These are phyloP conservation scores for Hyles lineata DNA, from an alignment of 2,888 invertebrate species.

Conservation along the genomic window DNA sequence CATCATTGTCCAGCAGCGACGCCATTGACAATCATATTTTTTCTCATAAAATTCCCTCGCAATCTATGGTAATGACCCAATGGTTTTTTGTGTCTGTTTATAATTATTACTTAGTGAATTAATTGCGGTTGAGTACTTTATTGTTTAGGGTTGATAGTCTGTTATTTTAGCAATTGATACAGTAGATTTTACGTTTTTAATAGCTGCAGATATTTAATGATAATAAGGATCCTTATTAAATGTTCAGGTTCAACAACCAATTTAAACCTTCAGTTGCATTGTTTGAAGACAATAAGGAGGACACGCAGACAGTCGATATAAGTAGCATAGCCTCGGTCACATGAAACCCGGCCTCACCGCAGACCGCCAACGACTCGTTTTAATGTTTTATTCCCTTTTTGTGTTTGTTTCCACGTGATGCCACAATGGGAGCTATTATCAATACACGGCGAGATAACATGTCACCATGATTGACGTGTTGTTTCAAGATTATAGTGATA, in stretches of 20 bases:
- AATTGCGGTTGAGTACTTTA: neutral
- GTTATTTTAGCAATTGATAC: neutral
- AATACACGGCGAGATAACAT: constrained; percentile 42
- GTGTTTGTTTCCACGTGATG: constrained; percentile 53
- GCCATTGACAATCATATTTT: constrained; percentile 19
- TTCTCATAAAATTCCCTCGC: constrained; percentile 14
- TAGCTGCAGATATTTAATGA: neutral
- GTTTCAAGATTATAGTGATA: constrained; percentile 61
- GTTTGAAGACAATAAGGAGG: neutral
- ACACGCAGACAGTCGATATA: neutral
- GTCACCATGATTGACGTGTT: constrained; percentile 74
- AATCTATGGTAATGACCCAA: constrained; percentile 11
- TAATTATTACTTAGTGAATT: neutral
- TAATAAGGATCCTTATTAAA: neutral
- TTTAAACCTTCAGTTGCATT: neutral
- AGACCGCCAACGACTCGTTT: constrained; percentile 1
- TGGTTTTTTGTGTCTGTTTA: constrained; percentile 14
- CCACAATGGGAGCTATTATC: constrained; percentile 49
- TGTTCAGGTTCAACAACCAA: neutral
- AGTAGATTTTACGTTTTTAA: too few relatives aligned
- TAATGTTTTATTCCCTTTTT: constrained; percentile 24
- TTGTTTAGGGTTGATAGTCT: neutral
- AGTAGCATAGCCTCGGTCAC: constrained; percentile 21
- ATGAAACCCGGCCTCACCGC: constrained; percentile 5
- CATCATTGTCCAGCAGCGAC: constrained; percentile 15